These are phyloP conservation scores for Oryzias dopingdopingensis DNA, from an alignment of 2,797 vertebrate species.

Conservation along the genomic window DNA sequence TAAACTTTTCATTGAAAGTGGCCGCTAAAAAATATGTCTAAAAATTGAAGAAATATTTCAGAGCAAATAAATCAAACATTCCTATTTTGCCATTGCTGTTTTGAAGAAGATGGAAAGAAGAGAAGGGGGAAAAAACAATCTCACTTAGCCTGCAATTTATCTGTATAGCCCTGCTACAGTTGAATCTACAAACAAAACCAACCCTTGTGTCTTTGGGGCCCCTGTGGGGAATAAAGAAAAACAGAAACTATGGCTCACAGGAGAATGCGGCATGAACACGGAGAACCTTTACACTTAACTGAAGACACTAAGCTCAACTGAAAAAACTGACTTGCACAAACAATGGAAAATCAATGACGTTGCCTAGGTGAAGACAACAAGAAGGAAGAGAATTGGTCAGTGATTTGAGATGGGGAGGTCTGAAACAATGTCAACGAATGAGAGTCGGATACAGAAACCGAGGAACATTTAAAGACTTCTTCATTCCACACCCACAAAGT, in stretches of 20 bases:
- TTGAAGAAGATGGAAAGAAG: neutral
- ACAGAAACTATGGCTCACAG: constrained; percentile 55
- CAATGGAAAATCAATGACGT: constrained; percentile 66
- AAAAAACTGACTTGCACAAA: constrained; percentile 59
- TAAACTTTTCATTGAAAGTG: too few species aligned
- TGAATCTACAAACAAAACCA: constrained; percentile 66
- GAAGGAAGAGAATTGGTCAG: constrained; percentile 37
- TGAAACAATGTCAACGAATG: constrained; percentile 29
- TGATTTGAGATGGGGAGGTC: constrained; percentile 37
- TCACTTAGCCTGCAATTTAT: constrained; percentile 36
- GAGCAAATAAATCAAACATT: neutral
- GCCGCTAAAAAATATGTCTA: neutral
- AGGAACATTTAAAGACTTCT: neutral
- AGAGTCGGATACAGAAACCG: constrained; percentile 27
- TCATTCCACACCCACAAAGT: neutral
- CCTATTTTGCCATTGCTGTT: neutral
- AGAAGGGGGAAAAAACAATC: constrained; percentile 18
- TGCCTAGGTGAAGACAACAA: constrained; percentile 23
- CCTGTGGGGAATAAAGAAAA: constrained; percentile 43
- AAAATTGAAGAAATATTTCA: neutral
- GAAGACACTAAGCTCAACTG: constrained; percentile 41
- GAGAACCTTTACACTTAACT: constrained; percentile 55
- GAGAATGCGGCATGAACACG: constrained; percentile 60
- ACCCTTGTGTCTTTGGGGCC: constrained; percentile 39
- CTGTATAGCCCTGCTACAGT: constrained; percentile 40